Conservation (phyloP, 2,888 invertebrate species). For the Hetaerina titia region DNA sequence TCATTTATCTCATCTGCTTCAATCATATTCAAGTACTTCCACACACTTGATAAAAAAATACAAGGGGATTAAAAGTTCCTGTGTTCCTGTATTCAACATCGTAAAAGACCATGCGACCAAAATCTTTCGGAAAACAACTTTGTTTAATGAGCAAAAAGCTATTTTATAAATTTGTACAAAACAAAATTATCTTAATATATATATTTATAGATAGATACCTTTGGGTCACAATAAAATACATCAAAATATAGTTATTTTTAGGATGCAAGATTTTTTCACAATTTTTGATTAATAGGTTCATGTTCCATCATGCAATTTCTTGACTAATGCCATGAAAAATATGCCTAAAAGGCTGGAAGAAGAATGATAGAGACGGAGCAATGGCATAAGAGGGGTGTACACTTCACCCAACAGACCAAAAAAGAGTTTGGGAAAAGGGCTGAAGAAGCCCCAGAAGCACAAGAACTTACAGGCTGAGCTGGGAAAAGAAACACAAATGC, state of each 20-base stretch:
- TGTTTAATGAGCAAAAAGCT: not conserved
- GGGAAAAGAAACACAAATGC: not conserved
- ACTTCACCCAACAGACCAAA: not conserved
- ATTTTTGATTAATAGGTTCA: conserved; percentile 35
- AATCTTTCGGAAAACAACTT: not conserved
- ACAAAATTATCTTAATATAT: conserved; percentile 23
- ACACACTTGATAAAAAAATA: too few species aligned
- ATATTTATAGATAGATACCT: not conserved
- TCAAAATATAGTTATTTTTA: conserved; percentile 55
- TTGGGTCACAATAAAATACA: conserved; percentile 50
- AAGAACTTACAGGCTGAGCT: not conserved
- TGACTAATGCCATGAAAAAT: conserved; percentile 49
- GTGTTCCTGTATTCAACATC: not conserved
- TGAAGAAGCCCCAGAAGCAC: not conserved
- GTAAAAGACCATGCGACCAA: not conserved
- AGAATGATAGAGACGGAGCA: not conserved
- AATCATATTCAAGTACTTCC: too few species aligned
- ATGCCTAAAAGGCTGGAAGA: conserved; percentile 48
- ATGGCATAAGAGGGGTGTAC: not conserved
- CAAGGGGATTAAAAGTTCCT: not conserved
- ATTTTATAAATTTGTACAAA: not conserved
- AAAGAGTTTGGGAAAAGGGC: not conserved
- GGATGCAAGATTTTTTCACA: conserved; percentile 36
- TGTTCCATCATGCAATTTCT: conserved; percentile 23
- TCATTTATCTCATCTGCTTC: too few species aligned